Evolutionary conservation across 2,797 vertebrate species (phyloP).

Genomic region (Falco biarmicus): DNA sequence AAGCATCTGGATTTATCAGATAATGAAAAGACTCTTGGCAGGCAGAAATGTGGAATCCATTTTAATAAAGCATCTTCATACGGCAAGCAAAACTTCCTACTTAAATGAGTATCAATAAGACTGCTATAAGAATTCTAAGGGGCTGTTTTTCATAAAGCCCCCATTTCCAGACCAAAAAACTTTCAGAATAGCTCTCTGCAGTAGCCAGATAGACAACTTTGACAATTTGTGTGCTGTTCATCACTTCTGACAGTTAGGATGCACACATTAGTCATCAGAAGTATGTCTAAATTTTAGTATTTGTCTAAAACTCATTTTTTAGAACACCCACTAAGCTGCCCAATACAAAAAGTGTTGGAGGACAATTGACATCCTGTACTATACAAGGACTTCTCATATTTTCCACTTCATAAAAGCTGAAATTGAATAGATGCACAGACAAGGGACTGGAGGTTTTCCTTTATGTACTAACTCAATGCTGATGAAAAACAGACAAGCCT

Average conservation of each 20-base stretch:
- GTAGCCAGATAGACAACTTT: conserved; percentile 33
- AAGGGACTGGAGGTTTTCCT: neutral
- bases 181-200: conserved; percentile 15
- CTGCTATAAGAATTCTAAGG: neutral
- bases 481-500: conserved; percentile 14
- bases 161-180: neutral
- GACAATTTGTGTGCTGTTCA: conserved; percentile 36
- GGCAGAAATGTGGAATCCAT: neutral
- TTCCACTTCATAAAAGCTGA: conserved; percentile 12
- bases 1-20: neutral
- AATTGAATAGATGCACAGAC: conserved; percentile 9
- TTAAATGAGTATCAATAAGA: neutral
- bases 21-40: neutral
- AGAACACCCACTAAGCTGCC: conserved; percentile 64
- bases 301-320: conserved; percentile 26
- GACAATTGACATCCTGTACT: conserved; percentile 11
- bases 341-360: conserved; percentile 15
- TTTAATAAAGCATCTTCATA: neutral
- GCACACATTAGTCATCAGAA: conserved; percentile 38
- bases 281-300: neutral
- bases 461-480: neutral
- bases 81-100: neutral
- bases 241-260: conserved; percentile 31
- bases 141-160: neutral
- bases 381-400: conserved; percentile 3